These are phyloP conservation scores for Acronicta psi DNA, from an alignment of 2,888 invertebrate species.

Conservation along the genomic window DNA sequence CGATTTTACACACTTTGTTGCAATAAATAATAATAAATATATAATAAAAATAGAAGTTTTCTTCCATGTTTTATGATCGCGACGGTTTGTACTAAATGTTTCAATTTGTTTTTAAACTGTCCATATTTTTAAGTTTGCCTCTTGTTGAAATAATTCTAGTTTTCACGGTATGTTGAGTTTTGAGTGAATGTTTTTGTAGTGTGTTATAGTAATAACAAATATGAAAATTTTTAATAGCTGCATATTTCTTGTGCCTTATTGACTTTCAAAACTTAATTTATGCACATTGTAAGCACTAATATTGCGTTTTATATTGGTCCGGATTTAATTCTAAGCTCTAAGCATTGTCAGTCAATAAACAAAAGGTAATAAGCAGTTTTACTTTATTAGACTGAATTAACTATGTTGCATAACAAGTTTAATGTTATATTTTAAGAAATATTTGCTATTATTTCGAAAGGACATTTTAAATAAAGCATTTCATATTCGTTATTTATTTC, in stretches of 20 bases:
- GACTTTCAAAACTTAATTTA: constrained; percentile 77
- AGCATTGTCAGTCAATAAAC: constrained; percentile 80
- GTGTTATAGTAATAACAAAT: constrained; percentile 80
- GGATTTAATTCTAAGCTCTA: constrained; percentile 37
- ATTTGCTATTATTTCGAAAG: constrained; percentile 80
- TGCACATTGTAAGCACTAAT: constrained; percentile 23
- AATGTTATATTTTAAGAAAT: constrained; percentile 81
- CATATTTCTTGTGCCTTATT: constrained; percentile 83
- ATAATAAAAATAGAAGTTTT: constrained; percentile 62
- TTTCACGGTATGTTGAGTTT: constrained; percentile 67
- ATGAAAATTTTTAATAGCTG: constrained; percentile 78
- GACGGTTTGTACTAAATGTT: constrained; percentile 78
- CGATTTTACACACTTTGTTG: constrained; percentile 62
- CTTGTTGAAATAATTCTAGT: constrained; percentile 64
- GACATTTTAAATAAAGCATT: constrained; percentile 86
- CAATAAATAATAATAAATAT: constrained; percentile 66
- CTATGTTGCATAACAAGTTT: constrained; percentile 79
- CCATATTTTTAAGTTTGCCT: constrained; percentile 72
- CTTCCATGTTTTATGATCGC: constrained; percentile 67
- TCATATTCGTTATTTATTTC: constrained; percentile 88
- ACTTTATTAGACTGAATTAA: constrained; percentile 82
- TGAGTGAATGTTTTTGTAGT: constrained; percentile 67
- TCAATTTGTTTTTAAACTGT: constrained; percentile 81
- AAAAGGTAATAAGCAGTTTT: constrained; percentile 73
- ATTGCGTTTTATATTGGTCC: constrained; percentile 10